Evolutionary conservation across 2,888 invertebrate genomes (phyloP).

Genomic region (Thyatira batis): DNA sequence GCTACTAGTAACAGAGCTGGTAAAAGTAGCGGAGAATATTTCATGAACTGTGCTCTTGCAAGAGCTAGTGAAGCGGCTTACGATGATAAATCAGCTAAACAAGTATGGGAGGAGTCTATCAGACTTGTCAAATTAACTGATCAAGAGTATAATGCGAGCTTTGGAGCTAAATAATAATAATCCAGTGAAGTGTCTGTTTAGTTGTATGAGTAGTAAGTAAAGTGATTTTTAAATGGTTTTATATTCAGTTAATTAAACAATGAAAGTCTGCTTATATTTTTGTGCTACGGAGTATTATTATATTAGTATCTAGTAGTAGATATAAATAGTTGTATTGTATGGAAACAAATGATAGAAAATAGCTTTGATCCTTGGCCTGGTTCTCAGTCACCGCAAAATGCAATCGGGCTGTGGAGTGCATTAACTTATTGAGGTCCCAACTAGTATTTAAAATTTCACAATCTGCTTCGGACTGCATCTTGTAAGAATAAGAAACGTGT

Average conservation of each 20-base stretch:
- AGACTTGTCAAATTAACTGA: conserved; percentile 85
- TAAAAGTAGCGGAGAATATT: conserved; percentile 88
- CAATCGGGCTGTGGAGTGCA: conserved; percentile 9
- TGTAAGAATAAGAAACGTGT: no score
- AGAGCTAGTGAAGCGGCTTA: conserved; percentile 81
- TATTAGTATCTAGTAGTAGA: no score
- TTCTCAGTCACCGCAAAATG: not conserved
- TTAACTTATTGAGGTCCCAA: not conserved
- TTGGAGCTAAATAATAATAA: conserved; percentile 19
- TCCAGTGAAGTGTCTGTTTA: conserved; percentile 6
- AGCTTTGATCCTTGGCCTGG: not conserved
- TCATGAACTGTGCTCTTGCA: conserved; percentile 87
- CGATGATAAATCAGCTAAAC: conserved; percentile 85
- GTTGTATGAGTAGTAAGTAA: not conserved
- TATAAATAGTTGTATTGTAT: not conserved
- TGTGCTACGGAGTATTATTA: no score
- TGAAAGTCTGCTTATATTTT: not conserved
- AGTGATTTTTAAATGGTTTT: not conserved
- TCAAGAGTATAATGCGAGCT: conserved; percentile 84
- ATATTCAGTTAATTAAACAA: not conserved
- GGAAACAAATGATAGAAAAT: not conserved
- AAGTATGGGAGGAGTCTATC: conserved; percentile 91
- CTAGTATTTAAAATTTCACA: not conserved
- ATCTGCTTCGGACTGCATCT: not conserved
- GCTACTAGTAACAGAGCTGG: conserved; percentile 88